phyloP scores from a whole-genome alignment of 2,888 invertebrate species.

The Fissipunctia ypsillon region DNA sequence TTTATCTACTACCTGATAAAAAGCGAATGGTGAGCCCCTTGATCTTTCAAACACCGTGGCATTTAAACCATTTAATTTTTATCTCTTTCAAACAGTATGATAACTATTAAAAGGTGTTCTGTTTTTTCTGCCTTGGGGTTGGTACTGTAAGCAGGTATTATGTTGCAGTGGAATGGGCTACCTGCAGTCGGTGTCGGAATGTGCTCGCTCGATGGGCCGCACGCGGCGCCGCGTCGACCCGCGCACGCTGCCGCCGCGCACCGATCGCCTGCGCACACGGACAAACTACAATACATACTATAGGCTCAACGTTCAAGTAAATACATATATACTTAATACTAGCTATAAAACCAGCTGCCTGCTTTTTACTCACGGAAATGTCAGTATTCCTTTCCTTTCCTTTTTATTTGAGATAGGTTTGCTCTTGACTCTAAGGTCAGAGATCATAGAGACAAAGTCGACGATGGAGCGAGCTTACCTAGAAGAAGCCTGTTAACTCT shows the following conservation, averaged over 20 bases:
- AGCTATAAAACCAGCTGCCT: no score
- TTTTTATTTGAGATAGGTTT: no score
- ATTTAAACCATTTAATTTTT: no score
- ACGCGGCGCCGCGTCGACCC: conserved; percentile 74
- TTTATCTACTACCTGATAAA: not conserved
- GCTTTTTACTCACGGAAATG: no score
- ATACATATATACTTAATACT: no score
- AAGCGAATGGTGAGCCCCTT: not conserved
- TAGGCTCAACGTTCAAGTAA: not conserved
- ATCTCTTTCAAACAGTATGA: not conserved
- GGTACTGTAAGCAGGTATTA: not conserved
- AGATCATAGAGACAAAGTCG: no score
- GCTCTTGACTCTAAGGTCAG: no score
- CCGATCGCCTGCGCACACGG: conserved; percentile 74
- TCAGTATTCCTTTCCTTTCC: no score
- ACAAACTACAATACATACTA: not conserved
- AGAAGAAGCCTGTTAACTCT: no score
- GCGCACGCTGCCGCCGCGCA: conserved; percentile 74
- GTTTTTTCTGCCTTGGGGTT: not conserved
- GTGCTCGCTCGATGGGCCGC: conserved; percentile 85
- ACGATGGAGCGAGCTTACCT: no score
- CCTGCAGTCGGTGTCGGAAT: conserved; percentile 94
- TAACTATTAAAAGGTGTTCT: not conserved
- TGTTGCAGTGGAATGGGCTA: conserved; percentile 69
- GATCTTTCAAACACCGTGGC: not conserved